Conservation (phyloP, 2,888 invertebrate species). For the Automeris io region DNA sequence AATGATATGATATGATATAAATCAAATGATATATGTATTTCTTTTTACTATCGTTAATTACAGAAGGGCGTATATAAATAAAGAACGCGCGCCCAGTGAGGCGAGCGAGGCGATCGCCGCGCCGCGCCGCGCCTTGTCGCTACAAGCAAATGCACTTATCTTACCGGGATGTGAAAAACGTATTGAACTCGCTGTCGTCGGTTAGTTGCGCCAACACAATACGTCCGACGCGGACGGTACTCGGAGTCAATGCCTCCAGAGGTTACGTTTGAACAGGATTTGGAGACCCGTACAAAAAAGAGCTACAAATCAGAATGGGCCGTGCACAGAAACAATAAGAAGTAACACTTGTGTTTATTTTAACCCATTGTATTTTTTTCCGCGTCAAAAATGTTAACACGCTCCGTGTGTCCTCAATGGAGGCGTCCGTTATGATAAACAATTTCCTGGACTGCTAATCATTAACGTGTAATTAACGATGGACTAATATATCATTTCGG, state of each 20-base stretch:
- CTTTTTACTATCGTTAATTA: constrained; percentile 71
- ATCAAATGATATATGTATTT: constrained; percentile 62
- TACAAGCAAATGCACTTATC: constrained; percentile 78
- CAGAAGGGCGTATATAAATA: constrained; percentile 71
- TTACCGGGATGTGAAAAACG: constrained; percentile 71
- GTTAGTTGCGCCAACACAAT: constrained; percentile 65
- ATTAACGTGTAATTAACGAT: constrained; percentile 38
- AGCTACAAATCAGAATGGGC: constrained; percentile 43
- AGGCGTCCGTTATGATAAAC: constrained; percentile 14
- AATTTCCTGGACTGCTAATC: constrained; percentile 10
- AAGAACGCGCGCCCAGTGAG: constrained; percentile 63
- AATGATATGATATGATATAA: constrained; percentile 57
- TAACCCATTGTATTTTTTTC: constrained; percentile 35
- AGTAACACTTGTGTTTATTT: constrained; percentile 40
- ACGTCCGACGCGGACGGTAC: constrained; percentile 37
- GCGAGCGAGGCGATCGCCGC: constrained; percentile 57
- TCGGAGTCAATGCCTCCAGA: constrained; percentile 59
- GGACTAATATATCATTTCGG: constrained; percentile 34
- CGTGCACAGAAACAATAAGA: constrained; percentile 54
- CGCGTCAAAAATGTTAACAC: constrained; percentile 27
- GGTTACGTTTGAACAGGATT: constrained; percentile 56
- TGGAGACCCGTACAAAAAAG: constrained; percentile 51
- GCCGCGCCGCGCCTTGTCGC: constrained; percentile 64
- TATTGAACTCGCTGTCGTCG: constrained; percentile 59
- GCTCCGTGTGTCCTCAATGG: constrained; percentile 16